Percentiles rank a stretch among this genome's conserved stretches.
Conservation (phyloP, 2,113 vertebrate species). For the Alouatta palliata region DNA sequence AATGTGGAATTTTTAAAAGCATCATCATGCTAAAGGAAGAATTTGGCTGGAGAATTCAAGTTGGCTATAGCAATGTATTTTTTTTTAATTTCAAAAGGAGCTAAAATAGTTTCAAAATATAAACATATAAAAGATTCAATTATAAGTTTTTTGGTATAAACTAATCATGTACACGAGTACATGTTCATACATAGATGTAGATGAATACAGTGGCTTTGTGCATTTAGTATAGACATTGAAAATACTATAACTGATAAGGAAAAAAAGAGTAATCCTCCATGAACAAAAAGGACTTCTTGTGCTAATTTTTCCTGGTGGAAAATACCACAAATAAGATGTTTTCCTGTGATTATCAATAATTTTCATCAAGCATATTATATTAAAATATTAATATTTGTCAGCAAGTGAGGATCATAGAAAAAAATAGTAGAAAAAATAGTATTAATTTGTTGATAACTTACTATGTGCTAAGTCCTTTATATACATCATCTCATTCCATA, state of each 20-base stretch:
- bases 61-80: neutral
- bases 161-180: neutral
- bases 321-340: neutral
- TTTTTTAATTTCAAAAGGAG: neutral
- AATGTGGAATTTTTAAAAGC: neutral
- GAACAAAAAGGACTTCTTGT: neutral
- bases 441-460: neutral
- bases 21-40: neutral
- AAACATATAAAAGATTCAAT: neutral
- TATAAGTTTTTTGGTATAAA: neutral
- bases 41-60: neutral
- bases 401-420: neutral
- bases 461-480: neutral
- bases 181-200: neutral
- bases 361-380: neutral
- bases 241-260: neutral
- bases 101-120: neutral
- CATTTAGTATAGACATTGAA: neutral
- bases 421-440: neutral
- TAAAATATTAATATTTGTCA: neutral
- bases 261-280: neutral
- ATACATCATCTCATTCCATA: neutral
- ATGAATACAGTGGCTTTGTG: neutral
- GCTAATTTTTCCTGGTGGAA: neutral
- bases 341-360: neutral